A percentile compares a stretch with the other conserved stretches of the same genome.
Evolutionary conservation across 2,888 invertebrate species (phyloP).

Genomic region (Acanthoscelides obtectus): DNA sequence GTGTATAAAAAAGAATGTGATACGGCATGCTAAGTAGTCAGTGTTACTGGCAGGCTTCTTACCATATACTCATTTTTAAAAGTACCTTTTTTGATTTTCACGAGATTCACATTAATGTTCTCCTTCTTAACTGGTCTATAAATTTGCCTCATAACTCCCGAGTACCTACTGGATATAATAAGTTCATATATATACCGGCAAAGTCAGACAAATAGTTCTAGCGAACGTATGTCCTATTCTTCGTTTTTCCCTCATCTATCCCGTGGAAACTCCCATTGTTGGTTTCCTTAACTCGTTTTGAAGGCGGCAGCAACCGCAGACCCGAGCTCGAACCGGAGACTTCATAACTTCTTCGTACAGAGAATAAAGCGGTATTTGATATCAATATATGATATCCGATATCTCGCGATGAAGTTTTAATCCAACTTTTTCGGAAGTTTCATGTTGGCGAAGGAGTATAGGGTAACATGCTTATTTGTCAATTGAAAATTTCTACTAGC

Average conservation of each 20-base stretch:
- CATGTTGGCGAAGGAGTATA: too few species aligned
- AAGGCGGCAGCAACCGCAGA: too few species aligned
- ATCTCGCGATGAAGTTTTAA: background rate
- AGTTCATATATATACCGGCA: background rate
- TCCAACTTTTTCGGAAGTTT: conserved; percentile 3
- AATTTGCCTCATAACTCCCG: background rate
- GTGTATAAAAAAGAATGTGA: too few species aligned
- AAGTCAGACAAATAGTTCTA: background rate
- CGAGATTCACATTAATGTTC: background rate
- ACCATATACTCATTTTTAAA: too few species aligned
- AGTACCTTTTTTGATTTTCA: too few species aligned
- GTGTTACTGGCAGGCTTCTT: too few species aligned
- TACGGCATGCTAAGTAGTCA: too few species aligned
- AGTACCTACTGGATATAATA: background rate
- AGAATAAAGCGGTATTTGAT: conserved; percentile 16
- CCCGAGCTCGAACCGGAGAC: background rate
- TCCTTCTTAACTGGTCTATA: background rate
- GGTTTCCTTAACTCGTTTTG: background rate
- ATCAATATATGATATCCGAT: conserved; percentile 16
- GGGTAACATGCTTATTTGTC: too few species aligned
- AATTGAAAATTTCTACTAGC: too few species aligned
- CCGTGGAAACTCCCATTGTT: background rate
- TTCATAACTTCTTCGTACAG: conserved; percentile 13
- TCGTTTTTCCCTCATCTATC: background rate
- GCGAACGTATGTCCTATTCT: background rate